Evolutionary conservation across 2,797 vertebrate genomes (phyloP), one percentile per base, ranked within the genome.

Genomic region (Poliocrania exsul): DNA sequence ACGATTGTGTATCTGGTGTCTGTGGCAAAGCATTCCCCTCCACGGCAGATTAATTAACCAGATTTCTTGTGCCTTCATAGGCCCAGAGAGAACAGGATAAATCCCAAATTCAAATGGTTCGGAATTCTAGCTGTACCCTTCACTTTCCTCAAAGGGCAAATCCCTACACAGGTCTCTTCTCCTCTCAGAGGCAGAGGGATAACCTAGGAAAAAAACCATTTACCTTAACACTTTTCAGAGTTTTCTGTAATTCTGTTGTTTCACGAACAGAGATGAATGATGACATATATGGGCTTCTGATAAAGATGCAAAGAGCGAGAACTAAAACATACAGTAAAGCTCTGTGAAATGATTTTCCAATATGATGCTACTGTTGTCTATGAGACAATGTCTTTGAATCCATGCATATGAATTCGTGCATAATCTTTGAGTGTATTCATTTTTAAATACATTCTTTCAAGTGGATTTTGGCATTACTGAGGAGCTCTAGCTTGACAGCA

Each of bases 281-380:
- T 96, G 94, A 95, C 96, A 95, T 83, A 49, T 88, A 95, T 69
- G 88, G 92, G 69, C 93, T 94, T 94, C 93, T 96, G 96, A 96
- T 95, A 95, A 83, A 96, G 96, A 96, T 96, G 72, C 66, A 73
- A 85, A 92, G 96, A 95, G 94, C 96, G 91, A 84, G 72, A 61
- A 64, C 83, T 96, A 57, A 95, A 96, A 92, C 80, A 64, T 35
- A 81, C 87, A 79, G 82, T 86, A 91, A 90, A 95, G 49, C 58
- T 11, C 78, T 92, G 42, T 33, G 78, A 91, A 96, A 95, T 29
- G 51, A 94, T 77, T 88, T 84, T 75, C 40, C 93, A 86, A 38
- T 94, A 71, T n/a, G 88, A 90, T 91, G 81, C 85, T 49, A 85
- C 94, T 94, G 93, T 93, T 96, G 86, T 84, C 88, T 92, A 18